Evolutionary conservation across 2,888 invertebrate genomes (phyloP), one percentile per base, ranked within the genome.

Genomic region (Epistrophe grossulariae): DNA sequence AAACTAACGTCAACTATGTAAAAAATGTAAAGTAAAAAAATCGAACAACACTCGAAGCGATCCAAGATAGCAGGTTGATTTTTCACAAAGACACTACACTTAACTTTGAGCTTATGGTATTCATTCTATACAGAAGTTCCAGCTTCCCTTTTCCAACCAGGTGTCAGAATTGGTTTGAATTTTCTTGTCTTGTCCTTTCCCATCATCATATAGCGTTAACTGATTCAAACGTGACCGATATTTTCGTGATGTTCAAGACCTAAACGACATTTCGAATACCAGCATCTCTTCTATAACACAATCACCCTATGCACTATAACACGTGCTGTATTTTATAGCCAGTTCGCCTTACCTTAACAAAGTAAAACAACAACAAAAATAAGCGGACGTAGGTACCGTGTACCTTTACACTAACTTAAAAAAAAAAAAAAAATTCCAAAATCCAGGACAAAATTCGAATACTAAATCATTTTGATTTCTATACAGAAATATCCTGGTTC

Each of bases 371-470:
- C n/a, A n/a, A n/a, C n/a, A 48, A 35, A 19, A 19, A 15, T 17
- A 52, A 71, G 40, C 40, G 59, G 70, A 71, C 8, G 5, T 28
- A 31, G 31, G 31, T 31, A 31, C 31, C 4, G 5, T 5, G 31
- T 31, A 31, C 5, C 5, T 31, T 24, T 24, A 24, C 24, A 24
- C 24, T 24, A 24, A 24, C 24, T 1, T 24, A 24, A 5, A 10
- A n/a, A 55, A 48, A 19, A 68, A 74, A 50, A 52, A 72, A 59
- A 1, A 13, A 45, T 50, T 40, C 48, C 31, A 52, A 57, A 85
- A 85, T 79, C 43, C 82, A 71, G 84, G 81, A 81, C 84, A 73
- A 74, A 78, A 82, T 74, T 71, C 78, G 85, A 85, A 82, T 85
- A 85, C 78, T 85, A 74, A 85, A 82, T 85, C 85, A 82, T 71